Conservation (phyloP, 2,113 vertebrate genomes). For the Sylvietta virens region DNA sequence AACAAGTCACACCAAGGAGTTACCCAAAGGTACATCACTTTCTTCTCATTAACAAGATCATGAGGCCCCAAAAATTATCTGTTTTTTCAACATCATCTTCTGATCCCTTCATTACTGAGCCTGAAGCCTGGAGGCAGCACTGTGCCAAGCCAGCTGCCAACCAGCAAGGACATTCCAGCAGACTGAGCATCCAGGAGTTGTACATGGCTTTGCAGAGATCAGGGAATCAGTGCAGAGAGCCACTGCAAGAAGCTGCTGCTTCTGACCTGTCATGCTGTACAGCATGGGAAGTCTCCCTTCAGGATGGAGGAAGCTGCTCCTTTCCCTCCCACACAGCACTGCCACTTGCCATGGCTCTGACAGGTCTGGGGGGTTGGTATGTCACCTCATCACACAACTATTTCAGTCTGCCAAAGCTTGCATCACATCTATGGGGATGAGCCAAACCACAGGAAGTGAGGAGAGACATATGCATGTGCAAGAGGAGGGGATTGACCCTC, state of each 20-base stretch:
- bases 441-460: neutral
- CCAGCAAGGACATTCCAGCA: neutral
- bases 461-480: neutral
- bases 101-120: neutral
- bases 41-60: neutral
- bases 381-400: neutral
- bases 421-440: neutral
- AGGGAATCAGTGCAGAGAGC: neutral
- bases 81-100: neutral
- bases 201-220: neutral
- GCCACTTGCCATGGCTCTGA: neutral
- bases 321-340: neutral
- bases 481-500: neutral
- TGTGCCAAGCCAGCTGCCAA: neutral
- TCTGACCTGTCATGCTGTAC: neutral
- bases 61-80: neutral
- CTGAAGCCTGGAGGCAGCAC: neutral
- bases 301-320: neutral
- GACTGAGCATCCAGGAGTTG: neutral
- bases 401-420: neutral
- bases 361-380: neutral
- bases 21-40: neutral
- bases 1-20: neutral
- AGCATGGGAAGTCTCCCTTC: neutral
- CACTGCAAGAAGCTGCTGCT: accelerated